These are phyloP conservation scores for Oryctes rhinoceros DNA, from an alignment of 1,140 invertebrate species.

Conservation along the genomic window DNA sequence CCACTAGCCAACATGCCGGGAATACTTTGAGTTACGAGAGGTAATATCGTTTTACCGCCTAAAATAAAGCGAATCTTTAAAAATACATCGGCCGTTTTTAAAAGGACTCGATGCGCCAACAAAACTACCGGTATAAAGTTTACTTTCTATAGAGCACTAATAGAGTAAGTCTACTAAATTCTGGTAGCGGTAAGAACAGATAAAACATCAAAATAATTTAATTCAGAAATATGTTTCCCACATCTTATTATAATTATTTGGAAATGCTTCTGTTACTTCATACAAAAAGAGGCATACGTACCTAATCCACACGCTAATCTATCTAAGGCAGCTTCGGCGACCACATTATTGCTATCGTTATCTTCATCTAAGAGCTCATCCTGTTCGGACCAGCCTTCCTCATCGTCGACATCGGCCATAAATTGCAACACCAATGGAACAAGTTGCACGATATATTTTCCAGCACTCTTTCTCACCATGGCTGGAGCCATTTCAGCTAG, in stretches of 20 bases:
- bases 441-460: constrained; percentile 79
- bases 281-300: constrained; percentile 39
- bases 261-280: no score
- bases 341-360: constrained; percentile 89
- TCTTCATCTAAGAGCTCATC: constrained; percentile 87
- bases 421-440: constrained; percentile 88
- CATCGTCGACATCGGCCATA: constrained; percentile 98
- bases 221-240: no score
- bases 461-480: constrained; percentile 91
- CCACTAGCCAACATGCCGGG: constrained; percentile 86
- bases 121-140: neutral
- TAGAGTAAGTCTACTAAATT: no score
- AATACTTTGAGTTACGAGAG: constrained; percentile 85
- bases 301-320: constrained; percentile 94
- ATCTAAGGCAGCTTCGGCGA: constrained; percentile 96
- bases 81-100: no score
- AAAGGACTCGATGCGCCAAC: neutral
- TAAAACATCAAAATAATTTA: no score
- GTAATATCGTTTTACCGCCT: constrained; percentile 90
- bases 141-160: neutral
- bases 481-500: constrained; percentile 93
- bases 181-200: no score
- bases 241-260: no score
- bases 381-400: constrained; percentile 82
- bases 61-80: constrained; percentile 3